Conservation (phyloP, 2,888 invertebrate species). For the Heteromyza rotundicornis region DNA sequence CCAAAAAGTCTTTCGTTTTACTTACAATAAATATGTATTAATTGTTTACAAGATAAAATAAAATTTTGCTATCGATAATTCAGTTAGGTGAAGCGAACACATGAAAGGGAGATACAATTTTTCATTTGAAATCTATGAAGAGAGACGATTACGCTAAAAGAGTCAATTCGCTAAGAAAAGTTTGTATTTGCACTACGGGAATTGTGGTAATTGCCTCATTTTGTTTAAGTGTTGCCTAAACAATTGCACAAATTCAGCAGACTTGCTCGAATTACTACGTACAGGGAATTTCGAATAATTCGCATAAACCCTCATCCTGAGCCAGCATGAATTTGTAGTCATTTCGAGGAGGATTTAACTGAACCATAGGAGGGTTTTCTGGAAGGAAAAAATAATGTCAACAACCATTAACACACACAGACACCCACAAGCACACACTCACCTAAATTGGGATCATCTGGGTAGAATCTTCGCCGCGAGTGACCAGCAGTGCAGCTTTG, state of each 20-base stretch:
- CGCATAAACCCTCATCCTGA: slow-evolving; percentile 58
- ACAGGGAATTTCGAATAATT: slow-evolving; percentile 58
- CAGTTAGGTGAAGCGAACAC: not conserved
- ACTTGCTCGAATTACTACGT: slow-evolving; percentile 31
- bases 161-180: slow-evolving; percentile 44
- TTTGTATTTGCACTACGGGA: slow-evolving; percentile 50
- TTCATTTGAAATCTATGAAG: too few species aligned
- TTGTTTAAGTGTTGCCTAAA: too few species aligned
- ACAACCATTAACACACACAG: not conserved
- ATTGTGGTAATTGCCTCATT: too few species aligned
- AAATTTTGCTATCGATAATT: slow-evolving; percentile 2
- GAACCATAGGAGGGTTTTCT: slow-evolving; percentile 57
- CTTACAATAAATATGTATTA: too few species aligned
- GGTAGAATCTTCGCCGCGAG: slow-evolving; percentile 54
- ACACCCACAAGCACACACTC: not conserved
- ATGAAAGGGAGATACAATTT: not conserved
- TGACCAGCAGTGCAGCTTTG: slow-evolving; percentile 51
- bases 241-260: not conserved
- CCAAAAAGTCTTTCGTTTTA: too few species aligned
- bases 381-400: slow-evolving; percentile 24
- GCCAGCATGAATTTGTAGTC: slow-evolving; percentile 57
- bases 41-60: too few species aligned
- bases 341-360: slow-evolving; percentile 55
- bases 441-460: slow-evolving; percentile 58
- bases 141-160: slow-evolving; percentile 30